phyloP scores from a whole-genome alignment of 2,888 invertebrate genomes.

The Allygus modestus region DNA sequence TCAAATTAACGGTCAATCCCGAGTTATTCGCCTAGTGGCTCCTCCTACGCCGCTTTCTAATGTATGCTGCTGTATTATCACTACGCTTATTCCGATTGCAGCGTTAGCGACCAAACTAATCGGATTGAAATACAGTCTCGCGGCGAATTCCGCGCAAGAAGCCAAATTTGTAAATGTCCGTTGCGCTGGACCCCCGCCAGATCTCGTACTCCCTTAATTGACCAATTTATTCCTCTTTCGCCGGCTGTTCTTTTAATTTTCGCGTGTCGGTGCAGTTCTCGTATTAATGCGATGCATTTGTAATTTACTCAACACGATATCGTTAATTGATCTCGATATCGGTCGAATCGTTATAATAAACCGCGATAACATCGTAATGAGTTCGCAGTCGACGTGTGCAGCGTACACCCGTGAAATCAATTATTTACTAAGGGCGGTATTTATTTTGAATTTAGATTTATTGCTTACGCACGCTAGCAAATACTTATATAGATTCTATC shows the following conservation, averaged over 20 bases:
- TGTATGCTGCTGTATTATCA: too few relatives aligned
- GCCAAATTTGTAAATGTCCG: slow-evolving; percentile 35
- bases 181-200: not conserved
- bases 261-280: not conserved
- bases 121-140: too few relatives aligned
- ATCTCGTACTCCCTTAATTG: slow-evolving; percentile 9
- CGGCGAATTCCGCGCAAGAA: not conserved
- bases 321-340: slow-evolving; percentile 14
- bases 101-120: not conserved
- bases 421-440: not conserved
- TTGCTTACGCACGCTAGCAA: too few relatives aligned
- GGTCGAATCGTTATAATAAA: slow-evolving; percentile 6
- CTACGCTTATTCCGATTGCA: not conserved
- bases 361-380: not conserved
- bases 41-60: slow-evolving; percentile 16
- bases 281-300: slow-evolving; percentile 5
- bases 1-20: not conserved
- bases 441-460: not conserved
- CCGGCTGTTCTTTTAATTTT: slow-evolving; percentile 8
- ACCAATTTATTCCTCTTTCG: slow-evolving; percentile 35
- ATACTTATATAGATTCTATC: too few relatives aligned
- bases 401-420: not conserved
- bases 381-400: not conserved
- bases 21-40: not conserved
- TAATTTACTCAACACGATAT: slow-evolving; percentile 12